Base-by-base conservation (phyloP, 2,797 vertebrate species). In the Momotus momota region DNA sequence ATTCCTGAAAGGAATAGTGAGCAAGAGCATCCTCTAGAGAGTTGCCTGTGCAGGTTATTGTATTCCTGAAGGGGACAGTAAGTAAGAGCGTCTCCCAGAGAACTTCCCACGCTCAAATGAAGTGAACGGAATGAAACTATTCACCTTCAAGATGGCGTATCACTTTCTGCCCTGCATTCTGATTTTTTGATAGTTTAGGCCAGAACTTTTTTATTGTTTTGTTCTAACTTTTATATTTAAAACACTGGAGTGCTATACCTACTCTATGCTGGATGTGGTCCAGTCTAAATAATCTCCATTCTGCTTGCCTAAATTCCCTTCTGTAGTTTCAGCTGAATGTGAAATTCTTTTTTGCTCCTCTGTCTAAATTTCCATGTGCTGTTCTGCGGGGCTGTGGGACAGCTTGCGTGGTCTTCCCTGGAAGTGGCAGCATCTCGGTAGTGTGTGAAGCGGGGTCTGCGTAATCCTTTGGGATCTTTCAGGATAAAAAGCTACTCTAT, bases 401-500 rank as follows among this genome's bases (percentile, higher is more conserved):
- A 81, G 52, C 65, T 93, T 9, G 0, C 41, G 57, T 38, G 64
- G 14, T 92, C 71, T 33, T 94, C 46, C n/a, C 57, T 95, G 61
- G 88, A 80, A 80, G 61, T 57, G 67, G 57, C 86, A 88, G 52
- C 77, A 48, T 58, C 88, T 95, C 12, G 0, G 95, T 65, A 82
- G 83, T 90, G 81, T 57, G 64, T 84, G 90, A 73, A 95, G 86
- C 48, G 0, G 21, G 52, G 81, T 80, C 83, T 65, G 12, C 0
- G 0, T 93, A 94, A 96, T 88, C 91, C 93, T 78, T 80, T 1
- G 18, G 67, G 86, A 95, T 95, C 86, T 86, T 90, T 90, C 78
- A 49, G 93, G 94, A 92, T 96, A 88, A 95, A 94, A 95, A 88
- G 57, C 78, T 93, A 17, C 90, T 93, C 93, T 82, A 27, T 92